Evolutionary conservation across 1,140 invertebrate species (phyloP), one percentile per base, ranked within the genome.

Genomic region (Ephestia elutella): DNA sequence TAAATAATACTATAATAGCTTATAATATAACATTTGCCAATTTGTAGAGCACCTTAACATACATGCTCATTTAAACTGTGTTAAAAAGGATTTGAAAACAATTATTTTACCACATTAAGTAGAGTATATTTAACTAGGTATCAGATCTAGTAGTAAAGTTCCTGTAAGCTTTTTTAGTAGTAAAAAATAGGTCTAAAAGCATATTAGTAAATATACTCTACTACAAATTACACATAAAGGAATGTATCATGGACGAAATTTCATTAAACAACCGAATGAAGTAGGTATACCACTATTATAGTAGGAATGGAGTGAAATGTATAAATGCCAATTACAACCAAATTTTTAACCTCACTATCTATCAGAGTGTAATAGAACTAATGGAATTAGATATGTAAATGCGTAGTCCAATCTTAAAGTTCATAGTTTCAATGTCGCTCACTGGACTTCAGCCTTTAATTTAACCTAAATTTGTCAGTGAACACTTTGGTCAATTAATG

Each of bases 391-490:
- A 44, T 44, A 44, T 44, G 38, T 44, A 35, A 35, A 35, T 35
- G 32, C 32, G 10, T 15, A 44, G 38, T 44, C 38, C 38, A 44
- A 44, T 44, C 38, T 3, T 44, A 3, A 4, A 15, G 2, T 15
- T 44, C 38, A 44, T 44, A 48, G 19, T 38, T 5, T 28, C 35
- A 28, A 38, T 54, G 32, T 54, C 19, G 62, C 73, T 66, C 71
- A 77, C 69, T 73, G 69, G 71, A 57, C 18, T 56, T 85, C 84
- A 87, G 84, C 84, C 84, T 87, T 86, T 75, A 70, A 57, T 65
- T 63, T 59, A 57, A 65, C 57, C 62, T 71, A 63, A 62, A 56
- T 65, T 70, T 62, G 58, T 68, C 60, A 70, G 59, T 77, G 72
- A 81, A 84, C 78, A 80, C 72, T 71, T 48, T 56, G 32, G 30